A percentile compares a stretch with the other conserved stretches of the same genome.
Evolutionary conservation across 1,140 invertebrate genomes (phyloP).

Genomic region (Laupala kohalensis): DNA sequence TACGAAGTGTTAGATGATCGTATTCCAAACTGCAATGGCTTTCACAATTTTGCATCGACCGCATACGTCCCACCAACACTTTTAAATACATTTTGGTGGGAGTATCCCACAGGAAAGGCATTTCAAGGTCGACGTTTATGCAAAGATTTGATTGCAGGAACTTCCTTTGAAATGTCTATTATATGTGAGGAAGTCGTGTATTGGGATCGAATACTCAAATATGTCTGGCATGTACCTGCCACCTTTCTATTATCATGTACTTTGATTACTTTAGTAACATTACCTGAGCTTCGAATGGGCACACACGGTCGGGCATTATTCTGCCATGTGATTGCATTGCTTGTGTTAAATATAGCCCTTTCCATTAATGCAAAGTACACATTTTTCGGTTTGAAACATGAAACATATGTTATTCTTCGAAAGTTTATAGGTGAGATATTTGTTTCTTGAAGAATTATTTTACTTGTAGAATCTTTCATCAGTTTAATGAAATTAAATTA

Average conservation of each 20-base stretch:
- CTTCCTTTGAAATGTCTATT: neutral
- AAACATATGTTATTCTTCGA: neutral
- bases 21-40: neutral
- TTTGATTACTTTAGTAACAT: neutral
- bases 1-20: neutral
- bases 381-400: neutral
- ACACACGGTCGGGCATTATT: neutral
- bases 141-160: neutral
- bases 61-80: neutral
- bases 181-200: neutral
- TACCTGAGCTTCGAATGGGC: neutral
- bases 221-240: neutral
- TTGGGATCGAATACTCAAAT: neutral
- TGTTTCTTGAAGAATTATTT: no score
- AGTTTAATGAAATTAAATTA: no score
- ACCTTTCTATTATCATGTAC: neutral
- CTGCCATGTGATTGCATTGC: neutral
- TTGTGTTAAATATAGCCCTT: neutral
- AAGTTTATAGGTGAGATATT: neutral
- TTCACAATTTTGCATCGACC: neutral
- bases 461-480: no score
- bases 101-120: neutral
- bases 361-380: neutral
- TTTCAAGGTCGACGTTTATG: neutral
- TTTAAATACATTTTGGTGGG: neutral